These are phyloP conservation scores for Datnioides undecimradiatus DNA, from an alignment of 2,113 vertebrate species.

Conservation along the genomic window DNA sequence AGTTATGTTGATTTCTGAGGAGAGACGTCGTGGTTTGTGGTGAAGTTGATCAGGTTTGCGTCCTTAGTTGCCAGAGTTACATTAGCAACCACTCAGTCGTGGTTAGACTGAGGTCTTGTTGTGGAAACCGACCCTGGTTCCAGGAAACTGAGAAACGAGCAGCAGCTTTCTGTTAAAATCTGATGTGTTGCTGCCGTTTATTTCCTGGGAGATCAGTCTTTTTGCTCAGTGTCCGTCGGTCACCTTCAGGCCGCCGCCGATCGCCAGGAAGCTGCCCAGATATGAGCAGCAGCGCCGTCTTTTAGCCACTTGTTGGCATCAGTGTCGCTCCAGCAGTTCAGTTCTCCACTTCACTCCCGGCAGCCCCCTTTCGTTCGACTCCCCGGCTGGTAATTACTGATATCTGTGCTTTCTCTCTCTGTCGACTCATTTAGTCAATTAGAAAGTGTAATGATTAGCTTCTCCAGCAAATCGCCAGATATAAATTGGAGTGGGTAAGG, in stretches of 20 bases:
- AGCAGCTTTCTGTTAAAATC: not conserved
- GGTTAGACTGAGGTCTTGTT: not conserved
- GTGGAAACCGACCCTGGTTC: not conserved
- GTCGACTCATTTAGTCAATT: conserved; percentile 81
- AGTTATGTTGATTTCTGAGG: too few species aligned
- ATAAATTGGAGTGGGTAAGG: conserved; percentile 58
- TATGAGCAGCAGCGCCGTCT: conserved; percentile 47
- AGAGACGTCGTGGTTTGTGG: not conserved
- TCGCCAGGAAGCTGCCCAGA: not conserved
- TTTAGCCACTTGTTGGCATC: conserved; percentile 68
- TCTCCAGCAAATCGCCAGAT: conserved; percentile 74
- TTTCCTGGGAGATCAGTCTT: not conserved
- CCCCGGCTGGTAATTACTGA: conserved; percentile 69
- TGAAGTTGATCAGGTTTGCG: too few species aligned
- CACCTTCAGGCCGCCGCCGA: not conserved
- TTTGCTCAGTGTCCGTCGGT: too few species aligned
- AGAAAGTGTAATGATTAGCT: conserved; percentile 80
- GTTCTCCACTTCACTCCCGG: conserved; percentile 45
- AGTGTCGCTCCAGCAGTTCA: conserved; percentile 25
- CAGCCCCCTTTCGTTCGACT: conserved; percentile 60
- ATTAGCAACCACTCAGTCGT: not conserved
- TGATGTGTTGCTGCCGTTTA: not conserved
- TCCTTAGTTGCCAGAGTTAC: not conserved
- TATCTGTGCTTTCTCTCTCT: conserved; percentile 76
- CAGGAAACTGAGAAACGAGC: not conserved